Base-by-base conservation (phyloP, 35 echinoderm and acorn worm genomes). In the Holothuria glaberrima region DNA sequence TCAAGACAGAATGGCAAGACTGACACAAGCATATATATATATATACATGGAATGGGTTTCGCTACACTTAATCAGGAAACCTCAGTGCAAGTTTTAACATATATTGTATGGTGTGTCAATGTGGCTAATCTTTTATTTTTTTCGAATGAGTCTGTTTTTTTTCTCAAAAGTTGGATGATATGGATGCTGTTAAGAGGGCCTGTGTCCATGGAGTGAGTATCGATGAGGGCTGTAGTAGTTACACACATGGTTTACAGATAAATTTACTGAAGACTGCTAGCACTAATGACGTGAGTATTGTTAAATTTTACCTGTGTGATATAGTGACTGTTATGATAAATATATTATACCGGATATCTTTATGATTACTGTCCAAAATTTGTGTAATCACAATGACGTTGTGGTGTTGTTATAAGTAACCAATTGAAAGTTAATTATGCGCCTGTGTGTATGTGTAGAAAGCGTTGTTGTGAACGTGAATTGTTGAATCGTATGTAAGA, bases 181-280 rank as follows among this genome's bases (percentile, higher is more conserved):
- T 74, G 71, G 31, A 74, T 31, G 71, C 71, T 74, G 71, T 74
- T 28, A 74, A 74, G 71, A 74, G 71, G 71, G 71, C 71, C 5
- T 74, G 71, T 36, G 18, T 74, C 71, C 3, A 74, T 36, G 71
- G 71, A 74, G 71, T 74, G 71, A 74, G 71, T 74, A 74, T 74
- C 71, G 4, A 74, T 21, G 71, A 36, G 71, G n/a, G n/a, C 34
- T 74, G 5, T 21, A 74, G 71, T 36, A 74, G 26, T 29, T 31
- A 74, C 71, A 74, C 71, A 74, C 71, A 74, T 3, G 34, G 71
- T 30, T 36, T 74, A 74, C 71, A 74, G 71, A 74, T 74, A 36
- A 34, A 74, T 5, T 74, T 74, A 21, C 31, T 74, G 71, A 36
- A 74, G 5, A 74, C 71, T 74, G 71, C 71, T 74, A 74, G 26